Evolutionary conservation across 1,140 invertebrate species (phyloP).

Genomic region (Papilio helenus): DNA sequence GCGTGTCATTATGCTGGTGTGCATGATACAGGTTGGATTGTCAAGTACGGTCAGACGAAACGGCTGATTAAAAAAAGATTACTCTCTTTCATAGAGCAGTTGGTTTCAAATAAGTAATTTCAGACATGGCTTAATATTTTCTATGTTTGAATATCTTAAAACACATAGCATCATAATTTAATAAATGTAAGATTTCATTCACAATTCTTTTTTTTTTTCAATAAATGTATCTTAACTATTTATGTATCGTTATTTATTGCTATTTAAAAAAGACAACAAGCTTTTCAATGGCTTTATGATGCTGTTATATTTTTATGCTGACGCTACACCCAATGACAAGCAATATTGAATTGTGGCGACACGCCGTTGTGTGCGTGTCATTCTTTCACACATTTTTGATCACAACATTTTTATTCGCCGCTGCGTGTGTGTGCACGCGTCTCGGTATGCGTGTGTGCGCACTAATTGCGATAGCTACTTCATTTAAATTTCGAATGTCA

Average conservation of each 20-base stretch:
- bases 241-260: conserved; percentile 38
- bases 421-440: conserved; percentile 47
- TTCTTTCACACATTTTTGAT: conserved; percentile 81
- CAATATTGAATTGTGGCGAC: conserved; percentile 77
- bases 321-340: conserved; percentile 73
- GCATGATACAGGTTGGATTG: conserved; percentile 30
- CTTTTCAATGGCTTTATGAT: not conserved
- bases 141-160: not conserved
- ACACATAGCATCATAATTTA: not conserved
- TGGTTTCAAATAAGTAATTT: not conserved
- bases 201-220: not conserved
- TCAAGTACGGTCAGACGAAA: conserved; percentile 11
- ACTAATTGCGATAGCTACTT: conserved; percentile 82
- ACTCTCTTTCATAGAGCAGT: not conserved
- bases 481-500: conserved; percentile 82
- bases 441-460: conserved; percentile 54
- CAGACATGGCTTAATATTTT: not conserved
- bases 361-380: conserved; percentile 58
- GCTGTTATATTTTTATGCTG: conserved; percentile 51
- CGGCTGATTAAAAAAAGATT: conserved; percentile 6
- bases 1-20: conserved; percentile 1
- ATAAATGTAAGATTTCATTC: not conserved
- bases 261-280: not conserved
- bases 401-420: conserved; percentile 75
- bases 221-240: not conserved